Conservation (phyloP, 2,888 invertebrate species). For the Mylabris sibirica region DNA sequence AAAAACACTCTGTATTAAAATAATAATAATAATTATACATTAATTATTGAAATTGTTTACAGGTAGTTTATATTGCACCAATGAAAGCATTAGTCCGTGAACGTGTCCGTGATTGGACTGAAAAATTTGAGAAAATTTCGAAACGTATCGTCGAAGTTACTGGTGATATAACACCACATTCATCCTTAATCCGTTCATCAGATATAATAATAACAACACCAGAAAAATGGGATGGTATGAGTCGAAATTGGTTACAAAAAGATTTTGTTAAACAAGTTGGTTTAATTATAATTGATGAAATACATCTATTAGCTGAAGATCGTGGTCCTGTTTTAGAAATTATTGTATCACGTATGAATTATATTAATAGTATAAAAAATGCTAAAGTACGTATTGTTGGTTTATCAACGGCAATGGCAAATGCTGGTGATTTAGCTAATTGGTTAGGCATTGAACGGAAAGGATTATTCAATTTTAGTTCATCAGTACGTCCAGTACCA, state of each 20-base stretch:
- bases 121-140: slow-evolving; percentile 74
- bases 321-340: slow-evolving; percentile 93
- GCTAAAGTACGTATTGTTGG: slow-evolving; percentile 88
- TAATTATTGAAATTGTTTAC: slow-evolving; percentile 46
- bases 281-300: slow-evolving; percentile 96
- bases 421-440: slow-evolving; percentile 94
- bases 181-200: slow-evolving; percentile 80
- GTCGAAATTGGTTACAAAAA: slow-evolving; percentile 96
- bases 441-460: slow-evolving; percentile 91
- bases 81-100: slow-evolving; percentile 97
- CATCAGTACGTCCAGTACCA: slow-evolving; percentile 97
- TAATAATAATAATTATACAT: slow-evolving; percentile 15
- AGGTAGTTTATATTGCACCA: slow-evolving; percentile 97
- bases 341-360: slow-evolving; percentile 96
- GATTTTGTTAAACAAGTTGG: slow-evolving; percentile 92
- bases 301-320: slow-evolving; percentile 93
- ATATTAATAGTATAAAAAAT: slow-evolving; percentile 89
- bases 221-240: slow-evolving; percentile 99
- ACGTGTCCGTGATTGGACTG: slow-evolving; percentile 93
- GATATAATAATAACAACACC: slow-evolving; percentile 98
- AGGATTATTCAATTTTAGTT: slow-evolving; percentile 96
- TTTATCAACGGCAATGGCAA: slow-evolving; percentile 96
- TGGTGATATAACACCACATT: slow-evolving; percentile 90
- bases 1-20: too few relatives aligned
- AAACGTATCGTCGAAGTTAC: slow-evolving; percentile 95